Conservation (phyloP, 2,113 vertebrate genomes). For the Rhynchopsitta pachyrhyncha region DNA sequence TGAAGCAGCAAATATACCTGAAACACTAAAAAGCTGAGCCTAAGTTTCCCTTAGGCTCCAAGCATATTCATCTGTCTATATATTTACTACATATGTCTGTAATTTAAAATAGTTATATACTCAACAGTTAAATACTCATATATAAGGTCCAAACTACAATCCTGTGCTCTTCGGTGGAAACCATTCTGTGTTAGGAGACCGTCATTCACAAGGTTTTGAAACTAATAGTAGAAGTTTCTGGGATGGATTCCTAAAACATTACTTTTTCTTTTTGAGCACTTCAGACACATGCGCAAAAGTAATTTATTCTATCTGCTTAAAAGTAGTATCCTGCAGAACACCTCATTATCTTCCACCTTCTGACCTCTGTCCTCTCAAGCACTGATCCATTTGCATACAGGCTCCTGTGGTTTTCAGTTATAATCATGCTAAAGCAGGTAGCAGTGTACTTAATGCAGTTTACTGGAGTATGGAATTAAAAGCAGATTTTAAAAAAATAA, state of each 20-base stretch:
- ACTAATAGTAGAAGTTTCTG: neutral
- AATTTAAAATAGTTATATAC: neutral
- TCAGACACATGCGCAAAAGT: neutral
- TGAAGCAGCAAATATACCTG: neutral
- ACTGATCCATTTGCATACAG: neutral
- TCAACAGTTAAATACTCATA: neutral
- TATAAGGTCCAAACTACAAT: neutral
- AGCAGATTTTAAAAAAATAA: neutral
- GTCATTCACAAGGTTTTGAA: neutral
- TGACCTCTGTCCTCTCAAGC: neutral
- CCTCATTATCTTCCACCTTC: neutral
- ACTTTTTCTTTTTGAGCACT: neutral
- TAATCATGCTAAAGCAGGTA: neutral
- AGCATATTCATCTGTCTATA: neutral
- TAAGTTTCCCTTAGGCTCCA: neutral
- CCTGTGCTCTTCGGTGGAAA: neutral
- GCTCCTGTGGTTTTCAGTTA: neutral
- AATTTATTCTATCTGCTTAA: neutral
- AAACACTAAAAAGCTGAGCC: neutral
- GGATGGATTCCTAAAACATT: neutral
- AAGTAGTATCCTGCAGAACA: neutral
- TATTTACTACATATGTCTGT: neutral
- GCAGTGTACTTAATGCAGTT: neutral
- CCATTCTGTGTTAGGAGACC: neutral
- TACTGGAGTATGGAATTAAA: neutral